Conservation (phyloP, 1,140 invertebrate genomes). For the Plectrocnemia conspersa region DNA sequence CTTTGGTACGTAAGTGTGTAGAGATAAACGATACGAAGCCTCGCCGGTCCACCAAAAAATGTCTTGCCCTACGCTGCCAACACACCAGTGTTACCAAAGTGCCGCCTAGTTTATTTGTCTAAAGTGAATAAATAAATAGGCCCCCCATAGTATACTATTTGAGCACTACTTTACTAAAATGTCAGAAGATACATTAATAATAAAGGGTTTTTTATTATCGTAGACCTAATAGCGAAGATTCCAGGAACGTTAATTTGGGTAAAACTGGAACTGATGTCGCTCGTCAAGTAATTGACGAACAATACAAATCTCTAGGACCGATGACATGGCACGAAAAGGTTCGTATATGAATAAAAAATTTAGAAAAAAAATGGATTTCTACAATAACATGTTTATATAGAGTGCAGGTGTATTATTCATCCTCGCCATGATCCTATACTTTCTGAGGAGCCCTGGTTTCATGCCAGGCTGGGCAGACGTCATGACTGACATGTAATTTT, state of each 20-base stretch:
- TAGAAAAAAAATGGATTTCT: background rate
- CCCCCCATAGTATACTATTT: too few relatives aligned
- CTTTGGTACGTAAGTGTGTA: too few relatives aligned
- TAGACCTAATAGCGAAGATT: slow-evolving; percentile 58
- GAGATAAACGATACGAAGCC: too few relatives aligned
- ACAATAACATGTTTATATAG: slow-evolving; percentile 30
- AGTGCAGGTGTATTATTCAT: slow-evolving; percentile 73
- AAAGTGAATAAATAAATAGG: too few relatives aligned
- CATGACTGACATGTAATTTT: slow-evolving; percentile 51
- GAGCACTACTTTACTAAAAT: too few relatives aligned
- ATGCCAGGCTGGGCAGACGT: slow-evolving; percentile 71
- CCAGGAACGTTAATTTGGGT: slow-evolving; percentile 52
- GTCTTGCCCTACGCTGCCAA: too few relatives aligned
- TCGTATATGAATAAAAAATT: slow-evolving; percentile 20
- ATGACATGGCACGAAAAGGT: slow-evolving; percentile 75
- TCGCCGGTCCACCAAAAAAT: too few relatives aligned
- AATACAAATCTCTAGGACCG: slow-evolving; percentile 72
- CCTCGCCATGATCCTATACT: slow-evolving; percentile 76
- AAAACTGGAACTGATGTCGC: slow-evolving; percentile 59
- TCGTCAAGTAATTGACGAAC: slow-evolving; percentile 61
- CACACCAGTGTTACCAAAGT: too few relatives aligned
- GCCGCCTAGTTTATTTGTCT: too few relatives aligned
- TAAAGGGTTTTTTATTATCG: slow-evolving; percentile 4
- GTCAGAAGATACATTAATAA: background rate
- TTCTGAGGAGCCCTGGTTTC: slow-evolving; percentile 82